These are phyloP conservation scores for Eupithecia tripunctaria DNA, from an alignment of 2,888 invertebrate genomes.

Conservation along the genomic window DNA sequence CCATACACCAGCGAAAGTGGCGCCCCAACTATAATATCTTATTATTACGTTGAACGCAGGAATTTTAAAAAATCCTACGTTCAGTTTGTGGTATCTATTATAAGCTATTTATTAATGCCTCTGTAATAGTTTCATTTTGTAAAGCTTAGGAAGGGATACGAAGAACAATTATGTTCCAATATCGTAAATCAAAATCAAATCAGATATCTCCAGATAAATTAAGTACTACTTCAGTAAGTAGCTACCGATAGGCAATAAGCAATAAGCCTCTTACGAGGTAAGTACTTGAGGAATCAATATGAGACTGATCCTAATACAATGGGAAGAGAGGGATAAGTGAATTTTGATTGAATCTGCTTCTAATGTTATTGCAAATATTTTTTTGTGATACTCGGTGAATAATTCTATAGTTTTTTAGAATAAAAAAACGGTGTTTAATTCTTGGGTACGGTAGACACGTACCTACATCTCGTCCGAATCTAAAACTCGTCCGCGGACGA, in stretches of 20 bases:
- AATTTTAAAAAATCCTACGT: no score
- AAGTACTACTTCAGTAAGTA: slow-evolving; percentile 4
- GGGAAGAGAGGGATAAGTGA: slow-evolving; percentile 40
- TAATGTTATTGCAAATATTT: slow-evolving; percentile 11
- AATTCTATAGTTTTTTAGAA: neutral
- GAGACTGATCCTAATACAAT: slow-evolving; percentile 36
- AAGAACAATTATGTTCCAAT: neutral
- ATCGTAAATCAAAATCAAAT: slow-evolving; percentile 1
- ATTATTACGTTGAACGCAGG: no score
- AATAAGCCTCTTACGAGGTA: slow-evolving; percentile 11
- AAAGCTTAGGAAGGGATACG: no score
- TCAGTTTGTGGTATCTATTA: no score
- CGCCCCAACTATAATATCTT: no score
- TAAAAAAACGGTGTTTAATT: no score
- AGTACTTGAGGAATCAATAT: slow-evolving; percentile 37
- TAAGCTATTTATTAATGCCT: no score
- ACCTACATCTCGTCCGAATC: no score
- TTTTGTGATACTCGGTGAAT: neutral
- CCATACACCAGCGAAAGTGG: no score
- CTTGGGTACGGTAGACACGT: no score
- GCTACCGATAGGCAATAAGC: neutral
- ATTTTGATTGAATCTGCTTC: slow-evolving; percentile 26
- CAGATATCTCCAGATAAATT: slow-evolving; percentile 10
- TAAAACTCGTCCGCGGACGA: no score
- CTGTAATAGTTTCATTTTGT: no score